Conservation (phyloP, 2,113 vertebrate species). For the Serilophus lunatus region DNA sequence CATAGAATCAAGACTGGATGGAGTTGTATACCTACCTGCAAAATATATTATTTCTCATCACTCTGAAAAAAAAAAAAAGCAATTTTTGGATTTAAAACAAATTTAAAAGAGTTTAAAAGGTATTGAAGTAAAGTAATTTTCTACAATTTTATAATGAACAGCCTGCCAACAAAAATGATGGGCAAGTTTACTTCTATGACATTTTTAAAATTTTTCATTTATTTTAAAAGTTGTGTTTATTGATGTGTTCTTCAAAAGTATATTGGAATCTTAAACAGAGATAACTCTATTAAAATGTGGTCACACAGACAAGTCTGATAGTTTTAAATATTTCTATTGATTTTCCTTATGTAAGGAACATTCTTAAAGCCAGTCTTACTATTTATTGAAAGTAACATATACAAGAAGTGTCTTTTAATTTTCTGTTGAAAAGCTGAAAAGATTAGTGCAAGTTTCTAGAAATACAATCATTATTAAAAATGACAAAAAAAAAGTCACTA, state of each 20-base stretch:
- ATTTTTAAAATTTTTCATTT: no score
- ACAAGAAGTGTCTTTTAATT: neutral
- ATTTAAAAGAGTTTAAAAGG: neutral
- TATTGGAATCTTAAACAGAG: neutral
- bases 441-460: neutral
- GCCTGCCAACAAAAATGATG: neutral
- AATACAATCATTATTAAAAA: neutral
- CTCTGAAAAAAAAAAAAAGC: neutral
- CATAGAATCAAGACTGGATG: neutral
- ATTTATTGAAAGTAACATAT: neutral
- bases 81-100: neutral
- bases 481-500: neutral
- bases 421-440: neutral
- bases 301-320: neutral
- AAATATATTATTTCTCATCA: neutral
- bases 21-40: fast-evolving
- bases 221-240: neutral
- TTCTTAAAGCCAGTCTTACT: neutral
- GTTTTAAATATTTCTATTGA: neutral
- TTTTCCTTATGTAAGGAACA: neutral
- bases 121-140: neutral
- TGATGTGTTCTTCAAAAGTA: neutral
- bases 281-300: neutral
- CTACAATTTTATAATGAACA: neutral
- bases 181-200: neutral